Base-by-base conservation (phyloP, 2,797 vertebrate species). In the Borostomias antarcticus region DNA sequence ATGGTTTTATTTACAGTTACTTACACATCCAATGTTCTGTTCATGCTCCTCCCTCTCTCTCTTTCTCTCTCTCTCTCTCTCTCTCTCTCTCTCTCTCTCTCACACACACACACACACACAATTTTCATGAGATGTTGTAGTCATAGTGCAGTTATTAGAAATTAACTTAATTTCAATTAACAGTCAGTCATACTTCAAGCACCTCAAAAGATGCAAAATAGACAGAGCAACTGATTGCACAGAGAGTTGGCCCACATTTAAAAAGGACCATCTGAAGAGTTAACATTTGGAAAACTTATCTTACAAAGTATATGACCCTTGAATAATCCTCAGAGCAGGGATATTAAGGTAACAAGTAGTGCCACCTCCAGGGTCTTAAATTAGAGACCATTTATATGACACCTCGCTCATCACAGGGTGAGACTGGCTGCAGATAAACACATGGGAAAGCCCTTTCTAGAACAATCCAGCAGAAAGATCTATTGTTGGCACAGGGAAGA, bases 381-480 rank as follows among this genome's bases (percentile, higher is more conserved):
- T 25, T 21, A 28, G 1, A 17, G 13, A 25, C 13, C 40, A 40
- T 40, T 26, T 45, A 17, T 43, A 28, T 40, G 25, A 35, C 6
- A 26, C 15, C 58, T 59, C 15, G 7, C 13, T 30, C 32, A 32
- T 56, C 1, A 26, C 25, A 5, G n/a, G 29, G 7, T 32, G 29
- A 56, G 53, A 56, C 25, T 59, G 29, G 53, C 53, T 56, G 23
- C 1, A 58, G 56, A 37, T 40, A 58, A 43, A 23, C 13, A 15
- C 57, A 58, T 43, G 57, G 35, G 23, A 40, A 26, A 7, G 13
- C 13, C 13, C 26, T 23, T 23, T 15, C 35, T 21, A 7, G 57
- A 21, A 43, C 21, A 43, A 21, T 43, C 21, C 13, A 40, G 23
- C 5, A 58, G 23, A 58, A 4, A 37, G 37, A 33, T 21, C 57